phyloP scores from a whole-genome alignment of 2,113 vertebrate species.

The Pseudopipra pipra region DNA sequence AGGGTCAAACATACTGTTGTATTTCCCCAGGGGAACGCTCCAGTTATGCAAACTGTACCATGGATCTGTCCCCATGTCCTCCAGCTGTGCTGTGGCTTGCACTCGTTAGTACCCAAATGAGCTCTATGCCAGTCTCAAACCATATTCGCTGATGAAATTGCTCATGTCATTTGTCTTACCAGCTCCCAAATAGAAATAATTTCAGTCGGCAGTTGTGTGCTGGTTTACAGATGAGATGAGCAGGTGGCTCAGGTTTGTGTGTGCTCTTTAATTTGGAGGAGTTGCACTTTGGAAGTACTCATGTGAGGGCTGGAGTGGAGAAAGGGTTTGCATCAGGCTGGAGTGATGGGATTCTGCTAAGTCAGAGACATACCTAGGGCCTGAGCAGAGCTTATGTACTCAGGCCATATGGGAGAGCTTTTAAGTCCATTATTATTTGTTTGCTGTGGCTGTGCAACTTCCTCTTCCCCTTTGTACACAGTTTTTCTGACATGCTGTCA shows the following conservation, averaged over 20 bases:
- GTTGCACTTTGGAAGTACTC: background rate
- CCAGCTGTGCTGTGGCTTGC: rapidly evolving
- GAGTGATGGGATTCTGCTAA: background rate
- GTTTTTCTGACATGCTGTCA: slow-evolving; percentile 22
- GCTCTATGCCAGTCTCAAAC: background rate
- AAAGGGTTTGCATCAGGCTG: background rate
- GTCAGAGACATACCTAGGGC: background rate
- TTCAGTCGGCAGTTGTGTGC: background rate
- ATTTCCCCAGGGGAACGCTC: background rate
- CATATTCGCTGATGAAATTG: background rate
- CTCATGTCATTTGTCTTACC: background rate
- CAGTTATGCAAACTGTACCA: background rate
- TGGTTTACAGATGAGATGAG: background rate
- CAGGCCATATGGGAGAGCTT: slow-evolving; percentile 48
- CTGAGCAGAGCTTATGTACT: slow-evolving; percentile 7
- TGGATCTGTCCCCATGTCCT: background rate
- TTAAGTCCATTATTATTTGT: slow-evolving; percentile 49
- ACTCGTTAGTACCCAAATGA: background rate
- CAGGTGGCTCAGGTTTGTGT: background rate
- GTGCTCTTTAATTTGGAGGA: background rate
- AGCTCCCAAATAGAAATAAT: background rate
- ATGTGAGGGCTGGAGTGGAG: background rate
- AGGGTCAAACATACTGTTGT: background rate
- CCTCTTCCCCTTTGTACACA: slow-evolving; percentile 30
- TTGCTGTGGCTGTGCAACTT: slow-evolving; percentile 33